Percentiles rank a stretch among this genome's conserved stretches.
These are phyloP conservation scores for Zonotrichia albicollis DNA, from an alignment of 2,797 vertebrate genomes.

Conservation along the genomic window DNA sequence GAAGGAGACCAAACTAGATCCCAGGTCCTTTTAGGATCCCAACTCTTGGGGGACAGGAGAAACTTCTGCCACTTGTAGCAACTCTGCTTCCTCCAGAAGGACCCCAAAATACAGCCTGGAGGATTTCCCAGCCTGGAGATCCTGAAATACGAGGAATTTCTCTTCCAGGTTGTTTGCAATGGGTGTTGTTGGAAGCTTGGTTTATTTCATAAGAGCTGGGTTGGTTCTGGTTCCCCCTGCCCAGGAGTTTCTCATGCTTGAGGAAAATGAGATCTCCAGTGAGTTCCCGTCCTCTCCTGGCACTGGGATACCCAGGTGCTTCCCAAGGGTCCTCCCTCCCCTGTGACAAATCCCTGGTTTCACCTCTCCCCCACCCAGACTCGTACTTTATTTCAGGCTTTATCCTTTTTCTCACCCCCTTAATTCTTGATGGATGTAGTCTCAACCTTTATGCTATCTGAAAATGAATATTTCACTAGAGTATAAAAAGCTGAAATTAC, in stretches of 20 bases:
- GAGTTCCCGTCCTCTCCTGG: background rate
- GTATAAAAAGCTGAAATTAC: constrained; percentile 26
- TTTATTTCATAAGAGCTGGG: background rate
- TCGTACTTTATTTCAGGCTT: background rate
- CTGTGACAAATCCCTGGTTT: background rate
- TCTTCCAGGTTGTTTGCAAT: background rate
- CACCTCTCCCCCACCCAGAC: background rate
- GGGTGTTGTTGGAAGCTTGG: background rate
- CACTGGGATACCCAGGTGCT: background rate
- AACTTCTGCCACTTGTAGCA: background rate
- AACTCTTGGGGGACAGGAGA: background rate
- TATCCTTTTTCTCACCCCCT: background rate
- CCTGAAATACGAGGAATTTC: background rate
- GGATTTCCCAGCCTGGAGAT: background rate
- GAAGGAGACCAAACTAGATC: background rate
- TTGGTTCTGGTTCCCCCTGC: background rate
- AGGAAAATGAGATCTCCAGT: background rate
- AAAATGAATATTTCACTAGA: constrained; percentile 35
- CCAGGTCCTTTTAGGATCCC: background rate
- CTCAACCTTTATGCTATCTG: background rate
- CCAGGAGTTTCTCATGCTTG: rapidly evolving
- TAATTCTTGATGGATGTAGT: background rate
- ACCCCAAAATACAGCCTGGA: background rate
- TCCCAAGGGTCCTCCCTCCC: background rate
- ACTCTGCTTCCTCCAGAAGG: background rate